Percentiles rank a stretch among this genome's conserved stretches.
phyloP scores from a whole-genome alignment of 2,113 vertebrate species.

The Egretta garzetta region DNA sequence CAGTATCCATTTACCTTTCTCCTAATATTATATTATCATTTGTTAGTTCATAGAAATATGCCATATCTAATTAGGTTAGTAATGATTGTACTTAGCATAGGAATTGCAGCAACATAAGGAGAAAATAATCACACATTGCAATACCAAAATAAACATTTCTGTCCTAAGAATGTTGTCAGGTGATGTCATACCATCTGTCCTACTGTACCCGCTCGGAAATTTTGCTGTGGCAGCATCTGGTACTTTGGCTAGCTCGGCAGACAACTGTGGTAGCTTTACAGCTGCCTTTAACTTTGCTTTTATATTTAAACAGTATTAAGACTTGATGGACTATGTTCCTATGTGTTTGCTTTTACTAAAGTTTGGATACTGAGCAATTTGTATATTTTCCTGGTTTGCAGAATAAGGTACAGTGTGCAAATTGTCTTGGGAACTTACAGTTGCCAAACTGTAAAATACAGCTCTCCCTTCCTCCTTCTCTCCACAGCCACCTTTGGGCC shows the following conservation, averaged over 20 bases:
- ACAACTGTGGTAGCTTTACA: conserved; percentile 43
- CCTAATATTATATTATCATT: not conserved
- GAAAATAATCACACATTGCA: conserved; percentile 60
- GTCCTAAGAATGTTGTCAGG: conserved; percentile 41
- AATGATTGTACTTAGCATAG: conserved; percentile 50
- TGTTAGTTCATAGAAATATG: not conserved
- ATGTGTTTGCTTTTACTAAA: not conserved
- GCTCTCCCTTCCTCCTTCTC: not conserved
- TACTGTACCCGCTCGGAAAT: conserved; percentile 13
- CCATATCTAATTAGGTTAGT: conserved; percentile 40
- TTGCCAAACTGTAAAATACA: not conserved
- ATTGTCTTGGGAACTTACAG: not conserved
- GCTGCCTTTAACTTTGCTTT: conserved; percentile 43
- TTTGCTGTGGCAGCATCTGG: conserved; percentile 48
- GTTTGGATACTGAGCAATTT: not conserved
- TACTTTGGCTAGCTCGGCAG: conserved; percentile 34
- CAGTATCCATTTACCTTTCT: not conserved
- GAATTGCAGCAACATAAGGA: conserved; percentile 65
- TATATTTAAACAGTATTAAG: conserved; percentile 16
- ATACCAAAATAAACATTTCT: conserved; percentile 49
- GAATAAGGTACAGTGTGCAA: not conserved
- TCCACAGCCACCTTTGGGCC: not conserved
- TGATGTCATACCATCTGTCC: conserved; percentile 35
- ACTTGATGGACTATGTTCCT: not conserved
- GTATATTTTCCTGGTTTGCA: not conserved